A percentile compares a stretch with the other conserved stretches of the same genome.
Conservation (phyloP, 37 sponge, comb jelly and placozoan species). For the Axinella damicornis region DNA sequence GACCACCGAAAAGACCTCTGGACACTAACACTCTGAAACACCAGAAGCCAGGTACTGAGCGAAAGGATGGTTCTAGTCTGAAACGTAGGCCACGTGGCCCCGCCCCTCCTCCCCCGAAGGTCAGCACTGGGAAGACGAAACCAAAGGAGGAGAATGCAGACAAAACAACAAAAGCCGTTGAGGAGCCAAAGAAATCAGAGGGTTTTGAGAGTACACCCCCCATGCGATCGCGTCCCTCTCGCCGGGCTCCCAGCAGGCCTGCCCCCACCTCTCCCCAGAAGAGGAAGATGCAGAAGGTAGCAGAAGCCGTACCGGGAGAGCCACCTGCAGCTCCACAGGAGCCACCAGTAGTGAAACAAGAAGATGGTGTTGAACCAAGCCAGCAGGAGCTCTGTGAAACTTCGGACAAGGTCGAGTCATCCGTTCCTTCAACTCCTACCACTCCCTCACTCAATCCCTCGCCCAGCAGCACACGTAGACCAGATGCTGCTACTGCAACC, state of each 20-base stretch:
- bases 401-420: neutral
- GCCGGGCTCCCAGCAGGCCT: conserved; percentile 21
- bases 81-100: conserved; percentile 19
- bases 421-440: neutral
- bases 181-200: neutral
- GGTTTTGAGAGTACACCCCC: neutral
- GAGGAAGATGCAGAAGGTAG: neutral
- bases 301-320: neutral
- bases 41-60: neutral
- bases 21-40: too few species aligned
- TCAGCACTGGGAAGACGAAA: neutral
- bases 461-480: neutral
- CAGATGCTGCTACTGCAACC: neutral
- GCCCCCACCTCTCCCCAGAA: neutral
- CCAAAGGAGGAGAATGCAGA: neutral
- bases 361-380: neutral
- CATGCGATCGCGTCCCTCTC: neutral
- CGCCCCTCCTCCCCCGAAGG: conserved; percentile 28
- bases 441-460: neutral
- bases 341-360: neutral
- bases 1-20: too few species aligned
- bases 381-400: too few species aligned
- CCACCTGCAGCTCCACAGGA: too few species aligned
- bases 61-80: neutral
- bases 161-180: neutral